Evolutionary conservation across 1,140 invertebrate genomes (phyloP).

Genomic region (Coenobita brevimanus): DNA sequence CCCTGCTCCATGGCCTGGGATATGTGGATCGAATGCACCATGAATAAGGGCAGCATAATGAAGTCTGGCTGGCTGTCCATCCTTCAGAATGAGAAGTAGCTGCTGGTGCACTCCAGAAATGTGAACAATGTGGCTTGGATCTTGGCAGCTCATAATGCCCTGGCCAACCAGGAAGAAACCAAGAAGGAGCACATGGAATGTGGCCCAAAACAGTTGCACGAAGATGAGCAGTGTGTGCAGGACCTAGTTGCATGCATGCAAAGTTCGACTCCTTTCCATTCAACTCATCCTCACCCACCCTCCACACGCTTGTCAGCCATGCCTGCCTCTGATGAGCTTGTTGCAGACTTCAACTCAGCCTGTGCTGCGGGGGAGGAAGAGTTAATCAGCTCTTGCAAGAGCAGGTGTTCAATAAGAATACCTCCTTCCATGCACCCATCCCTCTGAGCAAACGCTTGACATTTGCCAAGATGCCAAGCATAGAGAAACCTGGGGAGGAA

Average conservation of each 20-base stretch:
- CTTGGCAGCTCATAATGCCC: background rate
- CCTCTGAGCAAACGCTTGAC: no score
- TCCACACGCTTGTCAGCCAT: background rate
- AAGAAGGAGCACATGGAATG: background rate
- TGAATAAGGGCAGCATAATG: constrained; percentile 21
- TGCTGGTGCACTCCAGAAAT: background rate
- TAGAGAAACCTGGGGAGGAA: no score
- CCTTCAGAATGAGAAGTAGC: constrained; percentile 8
- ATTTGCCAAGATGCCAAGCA: no score
- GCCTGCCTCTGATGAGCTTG: background rate
- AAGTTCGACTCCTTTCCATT: constrained; percentile 22
- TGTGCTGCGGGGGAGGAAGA: background rate
- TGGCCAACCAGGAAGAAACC: background rate
- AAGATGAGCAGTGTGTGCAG: constrained; percentile 27
- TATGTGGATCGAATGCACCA: constrained; percentile 1
- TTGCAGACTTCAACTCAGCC: constrained; percentile 19
- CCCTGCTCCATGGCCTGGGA: no score
- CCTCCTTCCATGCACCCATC: no score
- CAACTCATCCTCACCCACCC: background rate
- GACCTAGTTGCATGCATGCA: constrained; percentile 17
- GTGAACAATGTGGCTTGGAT: background rate
- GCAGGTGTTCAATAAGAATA: no score
- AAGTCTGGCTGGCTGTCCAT: constrained; percentile 2
- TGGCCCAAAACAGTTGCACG: background rate
- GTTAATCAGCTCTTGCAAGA: no score